These are phyloP conservation scores for Tromatobia lineatoria DNA, from an alignment of 2,888 invertebrate genomes.

Conservation along the genomic window DNA sequence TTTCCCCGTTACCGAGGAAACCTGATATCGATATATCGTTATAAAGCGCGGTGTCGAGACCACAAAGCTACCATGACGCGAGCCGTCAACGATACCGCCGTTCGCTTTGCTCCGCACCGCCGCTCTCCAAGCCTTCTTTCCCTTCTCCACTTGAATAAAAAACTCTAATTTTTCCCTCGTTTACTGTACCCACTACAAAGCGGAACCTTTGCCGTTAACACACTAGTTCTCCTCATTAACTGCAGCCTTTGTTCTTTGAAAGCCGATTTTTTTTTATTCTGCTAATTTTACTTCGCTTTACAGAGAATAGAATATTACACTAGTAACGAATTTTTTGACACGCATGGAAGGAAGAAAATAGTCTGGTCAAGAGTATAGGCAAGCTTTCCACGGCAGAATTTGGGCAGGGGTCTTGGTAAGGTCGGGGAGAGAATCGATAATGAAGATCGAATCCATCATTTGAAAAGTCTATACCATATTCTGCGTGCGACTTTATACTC, in stretches of 20 bases:
- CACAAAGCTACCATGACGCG: constrained; percentile 57
- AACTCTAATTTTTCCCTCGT: constrained; percentile 31
- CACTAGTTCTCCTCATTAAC: constrained; percentile 8
- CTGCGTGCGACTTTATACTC: no score
- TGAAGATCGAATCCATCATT: no score
- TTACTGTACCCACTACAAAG: background rate
- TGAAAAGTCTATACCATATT: no score
- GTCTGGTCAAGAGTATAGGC: no score
- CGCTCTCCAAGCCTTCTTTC: constrained; percentile 3
- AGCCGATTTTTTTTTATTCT: background rate
- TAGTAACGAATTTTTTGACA: background rate
- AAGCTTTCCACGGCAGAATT: no score
- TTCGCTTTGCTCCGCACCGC: constrained; percentile 12
- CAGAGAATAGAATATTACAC: background rate
- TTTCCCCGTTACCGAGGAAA: constrained; percentile 63
- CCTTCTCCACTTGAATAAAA: background rate
- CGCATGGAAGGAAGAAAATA: no score
- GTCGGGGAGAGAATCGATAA: no score
- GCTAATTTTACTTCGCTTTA: background rate
- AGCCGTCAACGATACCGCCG: constrained; percentile 46
- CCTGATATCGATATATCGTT: constrained; percentile 67
- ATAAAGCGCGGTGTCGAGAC: constrained; percentile 58
- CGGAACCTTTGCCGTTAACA: background rate
- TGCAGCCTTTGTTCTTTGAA: background rate
- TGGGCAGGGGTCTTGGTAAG: no score